These are phyloP conservation scores for Malthinus flaveolus DNA, from an alignment of 2,888 invertebrate genomes.

Conservation along the genomic window DNA sequence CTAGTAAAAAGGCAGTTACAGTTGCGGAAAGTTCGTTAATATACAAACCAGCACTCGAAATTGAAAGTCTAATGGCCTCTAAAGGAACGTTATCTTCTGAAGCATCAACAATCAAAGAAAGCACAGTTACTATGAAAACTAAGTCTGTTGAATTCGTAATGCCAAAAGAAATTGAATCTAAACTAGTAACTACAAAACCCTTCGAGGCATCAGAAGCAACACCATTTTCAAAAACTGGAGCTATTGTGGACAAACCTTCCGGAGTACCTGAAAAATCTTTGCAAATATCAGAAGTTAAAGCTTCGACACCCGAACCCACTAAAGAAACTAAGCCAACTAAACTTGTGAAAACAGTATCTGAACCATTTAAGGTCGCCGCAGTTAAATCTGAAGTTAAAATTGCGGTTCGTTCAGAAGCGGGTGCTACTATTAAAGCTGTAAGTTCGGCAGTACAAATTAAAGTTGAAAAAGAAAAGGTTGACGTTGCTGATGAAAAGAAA, in stretches of 20 bases:
- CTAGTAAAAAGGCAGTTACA: neutral
- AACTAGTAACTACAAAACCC: neutral
- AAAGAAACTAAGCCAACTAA: neutral
- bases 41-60: neutral
- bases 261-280: neutral
- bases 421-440: neutral
- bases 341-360: neutral
- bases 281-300: neutral
- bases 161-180: neutral
- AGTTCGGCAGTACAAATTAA: constrained; percentile 1
- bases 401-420: constrained; percentile 1
- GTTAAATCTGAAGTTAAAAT: neutral
- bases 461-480: neutral
- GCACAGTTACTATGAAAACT: neutral
- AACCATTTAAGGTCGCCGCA: neutral
- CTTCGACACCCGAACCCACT: neutral
- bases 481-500: neutral
- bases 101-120: neutral
- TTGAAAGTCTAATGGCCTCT: neutral
- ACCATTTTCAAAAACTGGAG: neutral
- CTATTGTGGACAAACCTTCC: neutral
- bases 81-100: neutral
- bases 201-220: neutral
- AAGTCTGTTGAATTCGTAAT: neutral
- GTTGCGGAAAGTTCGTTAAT: neutral